A percentile compares a stretch with the other conserved stretches of the same genome.
These are phyloP conservation scores for Lagria hirta DNA, from an alignment of 2,888 invertebrate genomes.

Conservation along the genomic window DNA sequence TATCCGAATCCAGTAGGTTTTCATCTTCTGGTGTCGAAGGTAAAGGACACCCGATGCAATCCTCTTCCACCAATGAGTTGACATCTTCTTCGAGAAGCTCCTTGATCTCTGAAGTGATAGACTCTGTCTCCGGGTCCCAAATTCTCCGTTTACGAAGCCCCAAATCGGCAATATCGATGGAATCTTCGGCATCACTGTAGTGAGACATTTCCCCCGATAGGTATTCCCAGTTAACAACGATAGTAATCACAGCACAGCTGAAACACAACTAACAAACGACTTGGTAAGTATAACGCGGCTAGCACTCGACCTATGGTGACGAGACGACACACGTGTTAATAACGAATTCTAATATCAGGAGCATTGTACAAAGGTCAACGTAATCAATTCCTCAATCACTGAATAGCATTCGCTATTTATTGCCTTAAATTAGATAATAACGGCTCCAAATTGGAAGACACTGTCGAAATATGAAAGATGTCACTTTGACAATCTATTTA, in stretches of 20 bases:
- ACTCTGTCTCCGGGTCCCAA: slow-evolving; percentile 54
- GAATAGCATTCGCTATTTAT: too few relatives aligned
- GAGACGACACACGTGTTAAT: too few relatives aligned
- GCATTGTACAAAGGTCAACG: slow-evolving; percentile 7
- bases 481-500: too few relatives aligned
- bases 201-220: slow-evolving; percentile 50
- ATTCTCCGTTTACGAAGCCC: slow-evolving; percentile 48
- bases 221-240: too few relatives aligned
- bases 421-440: too few relatives aligned
- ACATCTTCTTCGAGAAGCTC: slow-evolving; percentile 55
- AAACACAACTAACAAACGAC: slow-evolving; percentile 13
- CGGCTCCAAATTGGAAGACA: too few relatives aligned
- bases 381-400: not conserved
- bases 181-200: slow-evolving; percentile 54
- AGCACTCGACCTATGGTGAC: slow-evolving; percentile 1
- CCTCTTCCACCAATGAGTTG: slow-evolving; percentile 63
- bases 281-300: not conserved
- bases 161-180: slow-evolving; percentile 42
- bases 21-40: slow-evolving; percentile 87
- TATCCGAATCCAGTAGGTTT: slow-evolving; percentile 79
- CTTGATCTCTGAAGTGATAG: slow-evolving; percentile 55
- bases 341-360: too few relatives aligned
- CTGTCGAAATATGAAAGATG: too few relatives aligned
- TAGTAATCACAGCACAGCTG: slow-evolving; percentile 6
- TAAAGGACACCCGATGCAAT: slow-evolving; percentile 80